Evolutionary conservation across 2,888 invertebrate species (phyloP).

Genomic region (Metalampra italica): DNA sequence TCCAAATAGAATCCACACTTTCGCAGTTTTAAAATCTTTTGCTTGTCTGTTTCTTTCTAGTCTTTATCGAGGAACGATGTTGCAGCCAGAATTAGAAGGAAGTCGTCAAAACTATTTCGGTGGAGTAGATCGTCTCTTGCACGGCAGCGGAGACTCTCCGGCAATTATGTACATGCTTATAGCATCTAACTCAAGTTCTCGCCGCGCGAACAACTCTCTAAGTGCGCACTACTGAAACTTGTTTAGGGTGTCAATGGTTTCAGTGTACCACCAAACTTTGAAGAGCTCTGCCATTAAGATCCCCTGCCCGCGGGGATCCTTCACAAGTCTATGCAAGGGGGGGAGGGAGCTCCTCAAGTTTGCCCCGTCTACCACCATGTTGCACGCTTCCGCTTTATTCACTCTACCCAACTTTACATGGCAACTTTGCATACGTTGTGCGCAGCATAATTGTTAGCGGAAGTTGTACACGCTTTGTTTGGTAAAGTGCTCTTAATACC

Average conservation of each 20-base stretch:
- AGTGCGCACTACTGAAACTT: conserved; percentile 28
- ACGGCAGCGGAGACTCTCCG: too few species aligned
- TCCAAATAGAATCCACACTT: too few species aligned
- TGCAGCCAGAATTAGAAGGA: too few species aligned
- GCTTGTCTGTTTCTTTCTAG: too few species aligned
- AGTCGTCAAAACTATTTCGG: too few species aligned
- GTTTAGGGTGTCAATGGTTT: conserved; percentile 51
- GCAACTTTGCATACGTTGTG: conserved; percentile 13
- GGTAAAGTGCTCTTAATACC: conserved; percentile 9
- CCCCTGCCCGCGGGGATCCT: not conserved
- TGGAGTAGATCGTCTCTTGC: too few species aligned
- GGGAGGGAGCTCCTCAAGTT: not conserved
- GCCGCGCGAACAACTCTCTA: not conserved
- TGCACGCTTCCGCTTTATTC: conserved; percentile 36
- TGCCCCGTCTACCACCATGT: conserved; percentile 2
- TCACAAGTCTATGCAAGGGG: not conserved
- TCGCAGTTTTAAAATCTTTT: too few species aligned
- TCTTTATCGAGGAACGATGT: too few species aligned
- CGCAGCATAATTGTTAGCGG: conserved; percentile 7
- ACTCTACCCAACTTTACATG: conserved; percentile 27
- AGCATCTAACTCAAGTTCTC: too few species aligned
- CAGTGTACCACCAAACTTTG: not conserved
- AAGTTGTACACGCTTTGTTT: conserved; percentile 7
- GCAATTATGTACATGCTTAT: too few species aligned
- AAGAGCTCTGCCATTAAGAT: not conserved